Conservation (phyloP, 1,140 invertebrate species). For the Semibalanus balanoides region DNA sequence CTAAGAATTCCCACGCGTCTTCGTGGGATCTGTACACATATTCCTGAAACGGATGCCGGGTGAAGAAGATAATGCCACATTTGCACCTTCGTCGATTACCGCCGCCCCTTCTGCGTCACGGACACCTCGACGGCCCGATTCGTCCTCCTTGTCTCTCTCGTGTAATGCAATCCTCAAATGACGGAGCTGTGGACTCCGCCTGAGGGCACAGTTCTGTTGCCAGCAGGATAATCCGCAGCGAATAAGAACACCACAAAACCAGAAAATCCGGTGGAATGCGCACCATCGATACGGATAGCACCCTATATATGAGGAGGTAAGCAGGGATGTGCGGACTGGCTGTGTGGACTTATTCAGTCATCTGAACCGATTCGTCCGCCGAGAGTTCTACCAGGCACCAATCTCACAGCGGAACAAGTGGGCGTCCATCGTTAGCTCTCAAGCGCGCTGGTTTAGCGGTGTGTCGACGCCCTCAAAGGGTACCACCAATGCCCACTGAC, state of each 20-base stretch:
- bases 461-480: conserved; percentile 18
- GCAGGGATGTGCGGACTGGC: neutral
- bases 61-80: too few species aligned
- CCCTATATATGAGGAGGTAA: neutral
- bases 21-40: too few species aligned
- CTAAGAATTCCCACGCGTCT: too few species aligned
- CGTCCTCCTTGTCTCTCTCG: too few species aligned
- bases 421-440: neutral
- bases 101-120: too few species aligned
- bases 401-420: too few species aligned
- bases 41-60: too few species aligned
- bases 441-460: conserved; percentile 16
- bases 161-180: too few species aligned
- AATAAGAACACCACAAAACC: neutral
- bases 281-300: neutral
- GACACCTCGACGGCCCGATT: too few species aligned
- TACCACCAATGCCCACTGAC: conserved; percentile 19
- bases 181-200: neutral
- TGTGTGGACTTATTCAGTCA: neutral
- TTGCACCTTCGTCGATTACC: too few species aligned
- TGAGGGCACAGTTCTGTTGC: neutral
- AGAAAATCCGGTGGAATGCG: neutral
- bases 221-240: neutral
- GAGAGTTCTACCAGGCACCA: neutral
- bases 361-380: neutral